Percentiles rank a stretch among this genome's conserved stretches.
These are phyloP conservation scores for Cyphomyrmex costatus DNA, from an alignment of 1,140 invertebrate species.

Conservation along the genomic window DNA sequence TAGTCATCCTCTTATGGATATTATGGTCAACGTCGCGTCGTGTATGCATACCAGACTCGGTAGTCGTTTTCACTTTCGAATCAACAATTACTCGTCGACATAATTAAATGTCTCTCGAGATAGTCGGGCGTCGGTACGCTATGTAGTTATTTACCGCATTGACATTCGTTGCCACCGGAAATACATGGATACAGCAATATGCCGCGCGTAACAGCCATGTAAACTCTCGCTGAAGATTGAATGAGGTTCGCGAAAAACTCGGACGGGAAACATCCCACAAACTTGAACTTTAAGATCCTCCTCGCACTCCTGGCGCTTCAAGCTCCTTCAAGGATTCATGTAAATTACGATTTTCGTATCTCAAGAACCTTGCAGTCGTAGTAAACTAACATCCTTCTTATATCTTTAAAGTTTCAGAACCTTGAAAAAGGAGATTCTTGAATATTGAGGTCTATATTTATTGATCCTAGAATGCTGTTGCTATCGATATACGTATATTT, in stretches of 20 bases:
- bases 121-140: slow-evolving; percentile 35
- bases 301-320: neutral
- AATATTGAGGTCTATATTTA: neutral
- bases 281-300: neutral
- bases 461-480: no score
- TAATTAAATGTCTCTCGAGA: slow-evolving; percentile 67
- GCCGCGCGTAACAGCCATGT: slow-evolving; percentile 61
- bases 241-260: slow-evolving; percentile 59
- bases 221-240: slow-evolving; percentile 76
- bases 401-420: neutral
- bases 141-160: slow-evolving; percentile 47
- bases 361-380: neutral
- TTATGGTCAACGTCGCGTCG: slow-evolving; percentile 17
- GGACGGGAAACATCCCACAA: neutral
- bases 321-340: neutral
- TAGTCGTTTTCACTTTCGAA: slow-evolving; percentile 41
- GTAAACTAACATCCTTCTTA: neutral
- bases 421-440: neutral
- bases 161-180: slow-evolving; percentile 9
- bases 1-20: slow-evolving; percentile 32
- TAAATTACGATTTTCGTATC: neutral
- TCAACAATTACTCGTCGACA: slow-evolving; percentile 54
- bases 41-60: slow-evolving; percentile 30
- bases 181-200: slow-evolving; percentile 77
- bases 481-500: no score